These are phyloP conservation scores for Uromys caudimaculatus DNA, from an alignment of 2,797 vertebrate species.

Conservation along the genomic window DNA sequence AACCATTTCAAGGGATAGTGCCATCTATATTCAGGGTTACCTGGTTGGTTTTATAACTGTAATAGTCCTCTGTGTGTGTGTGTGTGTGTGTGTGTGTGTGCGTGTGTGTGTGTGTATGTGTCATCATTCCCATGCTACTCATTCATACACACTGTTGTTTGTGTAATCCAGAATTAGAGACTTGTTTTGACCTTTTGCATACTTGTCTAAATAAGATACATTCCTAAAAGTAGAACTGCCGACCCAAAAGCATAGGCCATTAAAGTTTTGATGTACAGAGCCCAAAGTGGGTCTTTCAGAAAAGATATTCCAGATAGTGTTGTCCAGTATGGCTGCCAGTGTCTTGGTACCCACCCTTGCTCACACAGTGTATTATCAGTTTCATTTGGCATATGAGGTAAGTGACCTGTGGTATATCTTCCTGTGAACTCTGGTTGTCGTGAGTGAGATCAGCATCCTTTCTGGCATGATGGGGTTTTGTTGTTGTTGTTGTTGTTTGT, in stretches of 20 bases:
- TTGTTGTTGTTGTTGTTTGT: too few species aligned
- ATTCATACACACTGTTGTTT: not conserved
- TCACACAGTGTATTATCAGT: not conserved
- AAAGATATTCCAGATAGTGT: not conserved
- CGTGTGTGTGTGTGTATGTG: too few species aligned
- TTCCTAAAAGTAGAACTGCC: not conserved
- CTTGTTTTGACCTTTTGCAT: not conserved
- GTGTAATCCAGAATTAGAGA: not conserved
- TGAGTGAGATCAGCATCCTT: not conserved
- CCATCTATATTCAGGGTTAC: not conserved
- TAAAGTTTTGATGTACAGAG: not conserved
- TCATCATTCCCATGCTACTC: not conserved
- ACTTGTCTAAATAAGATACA: not conserved
- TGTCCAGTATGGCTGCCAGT: not conserved
- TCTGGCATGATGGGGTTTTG: not conserved
- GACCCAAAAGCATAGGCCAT: not conserved
- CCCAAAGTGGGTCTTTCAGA: not conserved
- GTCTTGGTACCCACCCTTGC: not conserved
- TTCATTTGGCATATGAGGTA: not conserved
- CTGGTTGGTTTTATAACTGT: not conserved
- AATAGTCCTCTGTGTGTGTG: not conserved
- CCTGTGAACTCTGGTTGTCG: not conserved
- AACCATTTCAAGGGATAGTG: not conserved
- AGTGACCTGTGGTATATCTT: not conserved
- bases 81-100: not conserved